Evolutionary conservation across 2,888 invertebrate species (phyloP).

Genomic region (Branchinecta sandiegonensis): DNA sequence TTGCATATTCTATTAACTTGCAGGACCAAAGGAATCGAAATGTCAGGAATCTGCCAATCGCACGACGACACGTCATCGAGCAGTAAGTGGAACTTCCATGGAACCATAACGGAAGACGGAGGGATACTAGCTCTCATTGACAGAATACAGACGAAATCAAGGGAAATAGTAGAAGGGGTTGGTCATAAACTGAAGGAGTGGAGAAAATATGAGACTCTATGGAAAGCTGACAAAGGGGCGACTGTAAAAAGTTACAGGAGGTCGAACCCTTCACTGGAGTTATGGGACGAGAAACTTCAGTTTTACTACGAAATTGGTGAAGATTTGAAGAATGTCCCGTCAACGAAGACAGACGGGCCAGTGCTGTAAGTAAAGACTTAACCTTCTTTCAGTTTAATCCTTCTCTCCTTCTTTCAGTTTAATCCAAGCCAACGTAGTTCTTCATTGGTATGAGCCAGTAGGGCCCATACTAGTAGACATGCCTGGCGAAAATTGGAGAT

Average conservation of each 20-base stretch:
- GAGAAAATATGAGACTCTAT: conserved; percentile 1
- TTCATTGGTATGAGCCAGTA: too few relatives aligned
- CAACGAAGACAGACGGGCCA: background rate
- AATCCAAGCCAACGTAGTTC: too few relatives aligned
- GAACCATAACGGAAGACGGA: background rate
- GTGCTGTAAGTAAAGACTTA: background rate
- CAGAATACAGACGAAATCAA: background rate
- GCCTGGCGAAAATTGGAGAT: too few relatives aligned
- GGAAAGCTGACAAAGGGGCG: conserved; percentile 1
- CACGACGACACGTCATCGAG: background rate
- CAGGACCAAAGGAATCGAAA: background rate
- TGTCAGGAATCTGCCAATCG: background rate
- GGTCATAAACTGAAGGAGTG: background rate
- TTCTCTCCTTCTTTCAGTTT: too few relatives aligned
- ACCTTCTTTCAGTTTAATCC: too few relatives aligned
- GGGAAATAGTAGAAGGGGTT: background rate
- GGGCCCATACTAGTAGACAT: too few relatives aligned
- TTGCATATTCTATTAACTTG: background rate
- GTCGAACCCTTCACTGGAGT: background rate
- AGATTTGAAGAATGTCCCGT: background rate
- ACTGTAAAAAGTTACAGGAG: background rate
- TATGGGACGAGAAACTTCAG: background rate
- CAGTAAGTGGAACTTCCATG: background rate
- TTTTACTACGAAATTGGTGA: background rate
- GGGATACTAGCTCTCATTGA: background rate